Evolutionary conservation across 1,140 invertebrate species (phyloP), one percentile per base, ranked within the genome.

Genomic region (Penaeus japonicus): DNA sequence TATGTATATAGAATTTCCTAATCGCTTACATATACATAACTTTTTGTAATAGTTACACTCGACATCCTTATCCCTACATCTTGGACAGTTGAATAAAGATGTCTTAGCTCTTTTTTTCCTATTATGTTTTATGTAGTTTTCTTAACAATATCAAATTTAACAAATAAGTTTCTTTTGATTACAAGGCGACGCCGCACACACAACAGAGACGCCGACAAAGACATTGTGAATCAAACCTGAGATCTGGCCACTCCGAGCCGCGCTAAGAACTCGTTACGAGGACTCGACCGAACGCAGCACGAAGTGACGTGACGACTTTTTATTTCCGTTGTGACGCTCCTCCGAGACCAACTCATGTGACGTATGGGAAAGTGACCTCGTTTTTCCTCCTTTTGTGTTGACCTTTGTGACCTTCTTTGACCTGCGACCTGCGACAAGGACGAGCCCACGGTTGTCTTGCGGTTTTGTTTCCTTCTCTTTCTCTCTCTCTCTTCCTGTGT

Each of bases 81-180:
- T 83, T 83, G 81, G 81, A 65, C 81, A 20, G 59, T 62, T 35
- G 81, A 83, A 83, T 83, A 83, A 83, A 83, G 77, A 79, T 79
- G 39, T 17, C 77, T 47, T 47, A 15, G 47, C 15, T 47, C 47
- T 47, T 47, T 47, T 47, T 47, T 47, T 47, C 47, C 47, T 47
- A 47, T 47, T 47, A 12, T 47, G 47, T 47, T 47, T 47, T 47
- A 10, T 47, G 4, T 47, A 47, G 47, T 47, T 47, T 47, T 47
- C 47, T 47, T 47, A 79, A 79, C 39, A 79, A 53, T 78, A 53
- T 79, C 39, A 54, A 53, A 79, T 79, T 53, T 22, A 30, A 57
- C 22, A 82, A 59, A 59, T 59, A 85, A 75, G 32, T 32, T 39
- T 59, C 39, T 85, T 85, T 85, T 85, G 73, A 78, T 78, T 54